Base-by-base conservation (phyloP, 1,140 invertebrate species). In the Hycleus cichorii region DNA sequence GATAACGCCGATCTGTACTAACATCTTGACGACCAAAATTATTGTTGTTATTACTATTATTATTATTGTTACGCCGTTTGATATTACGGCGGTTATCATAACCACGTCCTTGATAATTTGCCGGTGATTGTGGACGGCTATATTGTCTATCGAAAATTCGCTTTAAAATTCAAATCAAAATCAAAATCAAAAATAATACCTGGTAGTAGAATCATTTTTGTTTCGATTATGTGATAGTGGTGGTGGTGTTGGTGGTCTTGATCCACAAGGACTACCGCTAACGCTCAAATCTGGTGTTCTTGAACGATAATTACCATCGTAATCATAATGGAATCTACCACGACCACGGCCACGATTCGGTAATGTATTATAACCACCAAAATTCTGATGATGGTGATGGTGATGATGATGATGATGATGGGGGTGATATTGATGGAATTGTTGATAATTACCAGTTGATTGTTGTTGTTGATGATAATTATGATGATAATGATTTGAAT, bases 311-410 rank as follows among this genome's bases (percentile, higher is more conserved):
- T 58, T 59, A 58, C 55, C 3, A 32, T 67, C 67, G 24, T 59
- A 39, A 4, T 80, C 77, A 2, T 72, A 68, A 49, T 73, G 71
- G n/a, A 74, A 61, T 62, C 79, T 73, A 18, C 80, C 79, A 67
- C 80, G 72, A 18, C 79, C 79, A 61, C 78, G 72, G 47, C 69
- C 67, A 64, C 76, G 67, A 27, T 68, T 63, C 1, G 80, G 79
- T 43, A 80, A 63, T 0, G 80, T 81, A 50, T 80, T 76, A 6
- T 76, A 77, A 72, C 76, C 78, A 10, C 47, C 25, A 7, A 32
- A 32, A 58, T 69, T 25, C 43, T 58, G 47, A n/a, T 44, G n/a
- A 12, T 18, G 18, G 3, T 11, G 11, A 42, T 42, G 4, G 3
- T n/a, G 4, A 42, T 42, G 59, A 18, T 18, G 18, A 18, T 18